phyloP scores from a whole-genome alignment of 2,888 invertebrate species.

The Epinotia ramella region DNA sequence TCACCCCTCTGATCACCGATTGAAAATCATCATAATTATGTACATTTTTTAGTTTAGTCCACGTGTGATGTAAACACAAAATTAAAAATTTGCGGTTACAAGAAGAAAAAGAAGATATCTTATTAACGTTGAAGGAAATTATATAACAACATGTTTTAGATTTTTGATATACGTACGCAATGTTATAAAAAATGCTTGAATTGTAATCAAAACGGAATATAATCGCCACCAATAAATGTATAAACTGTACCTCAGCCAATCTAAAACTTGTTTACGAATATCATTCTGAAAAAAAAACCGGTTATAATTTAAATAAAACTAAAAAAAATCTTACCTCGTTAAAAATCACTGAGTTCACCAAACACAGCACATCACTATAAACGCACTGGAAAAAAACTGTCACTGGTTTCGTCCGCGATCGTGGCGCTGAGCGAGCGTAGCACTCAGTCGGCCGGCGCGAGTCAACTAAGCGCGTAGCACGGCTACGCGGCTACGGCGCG shows the following conservation, averaged over 20 bases:
- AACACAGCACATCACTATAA: conserved; percentile 47
- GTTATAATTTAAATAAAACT: not conserved
- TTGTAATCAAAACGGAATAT: not conserved
- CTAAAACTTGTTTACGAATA: not conserved
- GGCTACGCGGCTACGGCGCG: conserved; percentile 72
- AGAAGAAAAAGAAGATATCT: no score
- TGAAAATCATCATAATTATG: no score
- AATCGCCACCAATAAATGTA: no score
- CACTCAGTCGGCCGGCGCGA: conserved; percentile 48
- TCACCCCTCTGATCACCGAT: no score
- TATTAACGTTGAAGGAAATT: no score
- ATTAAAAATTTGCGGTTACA: no score
- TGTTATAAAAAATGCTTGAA: not conserved
- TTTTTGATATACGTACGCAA: no score
- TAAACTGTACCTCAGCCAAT: no score
- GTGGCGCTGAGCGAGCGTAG: conserved; percentile 39
- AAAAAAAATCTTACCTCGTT: conserved; percentile 50
- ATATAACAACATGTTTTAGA: no score
- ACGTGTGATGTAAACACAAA: no score
- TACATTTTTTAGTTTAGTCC: no score
- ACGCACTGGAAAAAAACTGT: conserved; percentile 43
- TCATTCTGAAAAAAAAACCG: not conserved
- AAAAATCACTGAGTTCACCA: conserved; percentile 51
- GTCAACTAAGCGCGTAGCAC: conserved; percentile 66
- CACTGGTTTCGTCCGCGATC: conserved; percentile 37